Percentiles rank a stretch among this genome's conserved stretches.
Conservation (phyloP, 92 coral and sea anemone species). For the Meandrina meandrites region DNA sequence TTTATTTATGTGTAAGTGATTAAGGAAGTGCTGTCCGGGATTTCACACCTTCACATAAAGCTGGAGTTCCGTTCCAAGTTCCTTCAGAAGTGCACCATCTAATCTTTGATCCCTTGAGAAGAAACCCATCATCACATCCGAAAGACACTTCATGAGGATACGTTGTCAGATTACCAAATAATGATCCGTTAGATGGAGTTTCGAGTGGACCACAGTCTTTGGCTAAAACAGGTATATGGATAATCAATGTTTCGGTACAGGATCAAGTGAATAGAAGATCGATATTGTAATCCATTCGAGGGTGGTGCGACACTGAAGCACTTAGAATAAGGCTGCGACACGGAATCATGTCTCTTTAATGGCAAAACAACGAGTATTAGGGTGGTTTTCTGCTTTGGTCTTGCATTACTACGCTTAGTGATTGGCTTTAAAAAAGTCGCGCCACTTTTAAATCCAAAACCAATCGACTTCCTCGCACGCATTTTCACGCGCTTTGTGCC, state of each 20-base stretch:
- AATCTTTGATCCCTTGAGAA: conserved; percentile 43
- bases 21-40: not conserved
- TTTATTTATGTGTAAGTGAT: not conserved
- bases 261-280: not conserved
- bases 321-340: too few species aligned
- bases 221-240: conserved; percentile 39
- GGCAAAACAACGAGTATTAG: not conserved
- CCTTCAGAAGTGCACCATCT: conserved; percentile 53
- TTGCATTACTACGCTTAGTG: too few species aligned
- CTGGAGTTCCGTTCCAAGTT: conserved; percentile 48
- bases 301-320: not conserved
- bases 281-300: not conserved
- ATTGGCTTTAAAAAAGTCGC: too few species aligned
- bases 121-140: conserved; percentile 54
- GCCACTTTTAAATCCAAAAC: too few species aligned
- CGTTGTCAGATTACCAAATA: conserved; percentile 39
- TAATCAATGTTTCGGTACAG: too few species aligned
- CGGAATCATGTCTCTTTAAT: not conserved
- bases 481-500: too few species aligned
- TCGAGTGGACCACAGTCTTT: conserved; percentile 55
- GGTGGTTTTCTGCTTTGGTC: too few species aligned
- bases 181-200: conserved; percentile 51
- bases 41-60: conserved; percentile 56
- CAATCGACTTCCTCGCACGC: not conserved
- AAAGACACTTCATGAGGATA: conserved; percentile 54